Base-by-base conservation (phyloP, 2,888 invertebrate genomes). In the Belgica antarctica region DNA sequence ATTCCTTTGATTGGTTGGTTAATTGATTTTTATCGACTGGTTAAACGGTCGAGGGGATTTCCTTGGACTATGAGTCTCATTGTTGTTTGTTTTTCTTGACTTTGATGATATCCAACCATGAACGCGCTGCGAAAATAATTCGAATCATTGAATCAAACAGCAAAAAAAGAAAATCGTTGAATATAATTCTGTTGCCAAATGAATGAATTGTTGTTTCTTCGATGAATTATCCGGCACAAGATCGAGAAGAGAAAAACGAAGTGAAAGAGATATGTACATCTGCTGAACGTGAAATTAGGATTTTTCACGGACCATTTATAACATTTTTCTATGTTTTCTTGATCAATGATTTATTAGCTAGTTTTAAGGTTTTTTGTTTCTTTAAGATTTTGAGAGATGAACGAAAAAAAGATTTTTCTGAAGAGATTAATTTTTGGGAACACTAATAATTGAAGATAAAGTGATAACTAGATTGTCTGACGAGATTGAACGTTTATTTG, bases 281-380 rank as follows among this genome's bases (percentile, higher is more conserved):
- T 68, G 68, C 68, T 47, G 31, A 57, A 68, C 57, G 68, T 68
- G 68, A 68, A 68, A 68, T 68, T 34, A 57, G 10, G 22, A 68
- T 68, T 68, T 52, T 68, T 52, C 68, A 68, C 57, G 68, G 68
- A 68, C 68, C 68, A 68, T 70, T 68, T 68, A 57, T 68, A 68
- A 68, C 57, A 68, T 68, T 70, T 61, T 70, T 36, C 52, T 31
- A 34, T 34, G 36, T 62, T 62, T n/a, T 68, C 70, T 70, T 70
- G 24, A 61, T 70, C 70, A 70, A 52, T 70, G 61, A 61, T 70
- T 70, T 70, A 59, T 70, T 61, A 28, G 68, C 31, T 27, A 31
- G 68, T 52, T 52, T 25, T 22, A 4, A 17, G 46, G 28, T 25
- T 46, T 36, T 17, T 41, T 47, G n/a, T 12, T 25, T 47, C 10